Conservation (phyloP, 2,113 vertebrate genomes). For the Tachysurus fulvidraco region DNA sequence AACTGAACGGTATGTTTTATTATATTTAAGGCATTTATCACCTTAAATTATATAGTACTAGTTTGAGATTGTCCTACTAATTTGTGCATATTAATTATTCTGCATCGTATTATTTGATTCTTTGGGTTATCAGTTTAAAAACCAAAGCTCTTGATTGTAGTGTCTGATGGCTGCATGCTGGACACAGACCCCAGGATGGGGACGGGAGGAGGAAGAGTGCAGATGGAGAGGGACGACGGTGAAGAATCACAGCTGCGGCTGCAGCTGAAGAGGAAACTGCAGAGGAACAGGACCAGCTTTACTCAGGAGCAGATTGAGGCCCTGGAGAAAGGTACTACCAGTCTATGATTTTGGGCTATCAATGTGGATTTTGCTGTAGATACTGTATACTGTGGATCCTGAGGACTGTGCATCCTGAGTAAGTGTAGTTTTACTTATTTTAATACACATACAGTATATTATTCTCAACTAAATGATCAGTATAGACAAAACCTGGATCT, state of each 20-base stretch:
- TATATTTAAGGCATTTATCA: not conserved
- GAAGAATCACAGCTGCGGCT: slow-evolving; percentile 83
- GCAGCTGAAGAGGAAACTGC: slow-evolving; percentile 85
- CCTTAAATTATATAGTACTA: not conserved
- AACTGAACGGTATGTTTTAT: not conserved
- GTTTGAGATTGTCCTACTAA: not conserved
- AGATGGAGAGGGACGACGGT: slow-evolving; percentile 71
- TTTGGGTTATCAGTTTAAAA: not conserved
- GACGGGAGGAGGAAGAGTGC: slow-evolving; percentile 63
- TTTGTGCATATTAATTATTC: not conserved
- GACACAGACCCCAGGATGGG: slow-evolving; percentile 71
- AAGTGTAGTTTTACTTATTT: not conserved
- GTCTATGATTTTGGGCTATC: not conserved
- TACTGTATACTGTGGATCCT: not conserved
- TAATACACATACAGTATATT: not conserved
- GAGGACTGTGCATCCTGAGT: too few species aligned
- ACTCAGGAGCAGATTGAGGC: slow-evolving; percentile 86
- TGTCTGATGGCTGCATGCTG: slow-evolving; percentile 76
- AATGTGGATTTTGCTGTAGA: not conserved
- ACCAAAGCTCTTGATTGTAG: slow-evolving; percentile 49
- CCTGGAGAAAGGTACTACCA: slow-evolving; percentile 82
- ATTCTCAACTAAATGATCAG: not conserved
- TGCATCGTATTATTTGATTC: not conserved
- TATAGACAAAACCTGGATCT: not conserved
- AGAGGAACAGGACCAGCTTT: slow-evolving; percentile 84